Evolutionary conservation across 2,797 vertebrate species (phyloP).

Genomic region (Cuniculus paca): DNA sequence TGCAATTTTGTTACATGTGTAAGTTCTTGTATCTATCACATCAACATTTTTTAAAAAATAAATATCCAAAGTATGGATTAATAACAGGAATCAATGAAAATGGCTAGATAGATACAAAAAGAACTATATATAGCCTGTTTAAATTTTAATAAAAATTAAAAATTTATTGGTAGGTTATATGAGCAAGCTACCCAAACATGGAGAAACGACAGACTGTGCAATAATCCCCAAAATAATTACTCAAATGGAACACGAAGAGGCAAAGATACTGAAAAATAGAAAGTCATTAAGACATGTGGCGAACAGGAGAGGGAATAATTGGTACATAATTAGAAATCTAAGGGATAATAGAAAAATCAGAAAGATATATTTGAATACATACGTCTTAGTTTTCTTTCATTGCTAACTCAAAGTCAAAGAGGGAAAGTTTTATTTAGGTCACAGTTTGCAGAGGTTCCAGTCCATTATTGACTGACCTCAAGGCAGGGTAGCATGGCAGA

Average conservation of each 20-base stretch:
- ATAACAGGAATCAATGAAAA: neutral
- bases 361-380: neutral
- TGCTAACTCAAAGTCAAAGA: neutral
- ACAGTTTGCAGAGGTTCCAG: neutral
- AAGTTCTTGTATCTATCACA: neutral
- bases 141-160: conserved; percentile 14
- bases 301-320: neutral
- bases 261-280: neutral
- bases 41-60: neutral
- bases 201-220: neutral
- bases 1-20: neutral
- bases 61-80: conserved; percentile 9
- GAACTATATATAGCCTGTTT: neutral
- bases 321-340: neutral
- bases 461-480: neutral
- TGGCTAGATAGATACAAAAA: neutral
- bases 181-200: conserved; percentile 1
- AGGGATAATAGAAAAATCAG: neutral
- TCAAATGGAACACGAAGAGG: neutral
- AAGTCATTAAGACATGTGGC: neutral
- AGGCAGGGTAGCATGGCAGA: neutral
- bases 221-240: neutral
- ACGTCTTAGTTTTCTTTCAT: neutral
- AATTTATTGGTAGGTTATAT: neutral
- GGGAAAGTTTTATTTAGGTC: neutral